A percentile compares a stretch with the other conserved stretches of the same genome.
phyloP scores from a whole-genome alignment of 2,888 invertebrate genomes.

The Patella caerulea region DNA sequence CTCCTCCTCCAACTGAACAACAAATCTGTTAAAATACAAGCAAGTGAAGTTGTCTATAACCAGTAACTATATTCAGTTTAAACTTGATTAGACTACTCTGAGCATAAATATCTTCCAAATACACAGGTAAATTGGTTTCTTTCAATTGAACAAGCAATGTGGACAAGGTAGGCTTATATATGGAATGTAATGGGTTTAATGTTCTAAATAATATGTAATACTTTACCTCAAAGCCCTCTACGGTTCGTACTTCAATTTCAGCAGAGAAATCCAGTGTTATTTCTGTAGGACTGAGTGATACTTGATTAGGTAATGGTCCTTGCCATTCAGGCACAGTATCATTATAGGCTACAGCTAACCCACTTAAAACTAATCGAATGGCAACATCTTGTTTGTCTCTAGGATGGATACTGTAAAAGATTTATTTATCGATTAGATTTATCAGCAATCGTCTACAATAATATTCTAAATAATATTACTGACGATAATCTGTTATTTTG shows the following conservation, averaged over 20 bases:
- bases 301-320: conserved; percentile 49
- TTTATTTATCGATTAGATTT: not conserved
- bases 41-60: no score
- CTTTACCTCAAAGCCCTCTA: conserved; percentile 38
- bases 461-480: no score
- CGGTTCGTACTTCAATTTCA: conserved; percentile 8
- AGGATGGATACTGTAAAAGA: conserved; percentile 52
- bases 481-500: no score
- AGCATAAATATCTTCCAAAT: no score
- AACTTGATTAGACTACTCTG: no score
- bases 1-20: not conserved
- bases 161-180: no score
- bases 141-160: no score
- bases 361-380: conserved; percentile 51
- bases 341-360: conserved; percentile 56
- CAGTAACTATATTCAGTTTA: no score
- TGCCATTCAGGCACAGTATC: conserved; percentile 43
- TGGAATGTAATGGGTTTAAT: no score
- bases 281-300: not conserved
- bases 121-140: no score
- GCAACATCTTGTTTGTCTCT: conserved; percentile 61
- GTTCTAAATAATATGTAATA: not conserved
- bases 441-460: no score
- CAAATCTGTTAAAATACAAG: not conserved
- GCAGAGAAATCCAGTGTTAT: conserved; percentile 13